Base-by-base conservation (phyloP, 2,888 invertebrate genomes). In the Adineta ricciae region DNA sequence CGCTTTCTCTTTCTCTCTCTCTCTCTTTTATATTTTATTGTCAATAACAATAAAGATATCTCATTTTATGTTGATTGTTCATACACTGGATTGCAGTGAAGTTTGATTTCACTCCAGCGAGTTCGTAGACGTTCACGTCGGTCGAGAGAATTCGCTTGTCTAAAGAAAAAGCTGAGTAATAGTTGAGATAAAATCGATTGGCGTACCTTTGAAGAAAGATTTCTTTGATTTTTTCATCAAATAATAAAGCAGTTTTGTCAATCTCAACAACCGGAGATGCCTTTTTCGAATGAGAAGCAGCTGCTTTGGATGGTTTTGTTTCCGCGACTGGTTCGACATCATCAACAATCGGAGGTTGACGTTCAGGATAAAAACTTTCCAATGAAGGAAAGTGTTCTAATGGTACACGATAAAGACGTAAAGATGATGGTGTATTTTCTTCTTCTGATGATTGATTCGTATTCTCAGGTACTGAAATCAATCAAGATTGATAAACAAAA, bases 331-430 rank as follows among this genome's bases (percentile, higher is more conserved):
- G 36, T n/a, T 78, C 78, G 1, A n/a, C 36, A n/a, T 78, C 78
- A n/a, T 78, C 41, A 4, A 41, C 9, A 78, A 19, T 41, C 14
- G 41, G 32, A 36, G 19, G 36, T 41, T 36, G 38, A 64, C 64
- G 64, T 38, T 41, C 41, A n/a, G 78, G 78, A 78, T 78, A 78
- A 78, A 41, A 78, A 11, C 2, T n/a, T 78, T 78, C 78, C 24
- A 78, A 24, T n/a, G 78, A 78, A 24, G 78, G 78, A 41, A 78
- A 78, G 41, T 78, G 78, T 78, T 78, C 78, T 16, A 78, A 78
- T 41, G 78, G 78, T 24, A 78, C 78, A 78, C 78, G 78, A 78
- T 41, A 78, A 41, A 78, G 78, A 78, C 41, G 41, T 41, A 78
- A 41, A n/a, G 41, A 14, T 41, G 78, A 5, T 7, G 41, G 11